Base-by-base conservation (phyloP, 2,888 invertebrate species). In the Ophion costatus region DNA sequence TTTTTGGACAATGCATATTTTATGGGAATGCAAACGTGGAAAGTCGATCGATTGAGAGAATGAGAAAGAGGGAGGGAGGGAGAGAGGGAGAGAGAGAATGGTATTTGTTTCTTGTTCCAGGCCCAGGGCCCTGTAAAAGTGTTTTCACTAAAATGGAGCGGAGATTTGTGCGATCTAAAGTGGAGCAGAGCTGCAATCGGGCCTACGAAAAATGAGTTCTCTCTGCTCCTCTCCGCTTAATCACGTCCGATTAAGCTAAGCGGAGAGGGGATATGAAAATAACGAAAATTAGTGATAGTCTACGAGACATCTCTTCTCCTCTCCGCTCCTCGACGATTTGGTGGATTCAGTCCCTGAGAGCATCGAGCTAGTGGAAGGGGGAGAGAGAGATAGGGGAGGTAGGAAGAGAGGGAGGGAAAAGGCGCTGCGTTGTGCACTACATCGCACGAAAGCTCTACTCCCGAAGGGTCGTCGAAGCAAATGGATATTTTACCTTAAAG, bases 401-500 rank as follows among this genome's bases (percentile, higher is more conserved):
- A 56, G n/a, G 9, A 7, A 38, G n/a, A n/a, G n/a, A n/a, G n/a
- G n/a, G n/a, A n/a, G n/a, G 7, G 38, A 38, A 7, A 9, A 38
- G 6, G 38, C 38, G 3, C 38, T 38, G 38, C 33, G 20, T 22
- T 42, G 33, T 33, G 10, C 51, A 57, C 56, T 33, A 17, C 9
- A 33, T 56, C 11, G 29, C 14, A 33, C n/a, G 56, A 29, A 66
- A 78, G 11, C 42, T 71, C 56, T 51, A 45, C 57, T 59, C 45
- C 61, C 22, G 57, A 7, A 42, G 71, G 45, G 24, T 10, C 29
- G 33, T 59, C 22, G 22, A 24, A 42, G 17, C 20, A 17, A 61
- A 73, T 67, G 67, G 61, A 67, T 61, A 67, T 73, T 78, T 66
- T 33, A 38, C 64, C 42, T 20, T 38, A 22, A 9, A 56, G 29